A percentile compares a stretch with the other conserved stretches of the same genome.
phyloP scores from a whole-genome alignment of 1,140 invertebrate genomes.

The Leptinotarsa defecta region DNA sequence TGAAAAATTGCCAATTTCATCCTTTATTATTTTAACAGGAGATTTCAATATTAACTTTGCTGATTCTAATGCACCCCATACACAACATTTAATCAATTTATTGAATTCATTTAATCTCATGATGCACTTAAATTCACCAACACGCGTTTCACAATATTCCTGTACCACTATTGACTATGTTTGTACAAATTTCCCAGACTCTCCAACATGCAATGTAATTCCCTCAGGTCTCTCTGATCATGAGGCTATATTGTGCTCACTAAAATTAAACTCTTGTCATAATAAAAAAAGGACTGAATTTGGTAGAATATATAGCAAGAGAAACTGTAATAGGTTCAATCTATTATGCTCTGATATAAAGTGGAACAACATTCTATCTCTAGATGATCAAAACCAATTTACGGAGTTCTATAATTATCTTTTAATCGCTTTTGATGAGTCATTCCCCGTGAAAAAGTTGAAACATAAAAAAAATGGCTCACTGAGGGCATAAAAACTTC shows the following conservation, averaged over 20 bases:
- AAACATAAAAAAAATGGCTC: neutral
- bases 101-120: neutral
- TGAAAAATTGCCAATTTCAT: neutral
- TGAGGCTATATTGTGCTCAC: neutral
- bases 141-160: neutral
- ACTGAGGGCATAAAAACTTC: neutral
- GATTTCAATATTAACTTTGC: neutral
- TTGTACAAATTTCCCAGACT: neutral
- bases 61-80: neutral
- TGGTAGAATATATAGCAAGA: neutral
- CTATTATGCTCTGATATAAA: neutral
- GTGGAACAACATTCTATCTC: neutral
- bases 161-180: slow-evolving; percentile 5
- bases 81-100: neutral
- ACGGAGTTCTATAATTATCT: neutral
- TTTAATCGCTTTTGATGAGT: neutral
- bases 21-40: neutral
- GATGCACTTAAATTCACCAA: neutral
- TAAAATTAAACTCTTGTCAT: neutral
- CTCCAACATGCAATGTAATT: neutral
- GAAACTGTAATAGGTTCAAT: neutral
- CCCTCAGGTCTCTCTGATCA: neutral
- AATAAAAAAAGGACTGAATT: neutral
- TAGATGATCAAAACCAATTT: too few species aligned
- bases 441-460: neutral